Evolutionary conservation across 2,888 invertebrate genomes (phyloP).

Genomic region (Tachina fera): DNA sequence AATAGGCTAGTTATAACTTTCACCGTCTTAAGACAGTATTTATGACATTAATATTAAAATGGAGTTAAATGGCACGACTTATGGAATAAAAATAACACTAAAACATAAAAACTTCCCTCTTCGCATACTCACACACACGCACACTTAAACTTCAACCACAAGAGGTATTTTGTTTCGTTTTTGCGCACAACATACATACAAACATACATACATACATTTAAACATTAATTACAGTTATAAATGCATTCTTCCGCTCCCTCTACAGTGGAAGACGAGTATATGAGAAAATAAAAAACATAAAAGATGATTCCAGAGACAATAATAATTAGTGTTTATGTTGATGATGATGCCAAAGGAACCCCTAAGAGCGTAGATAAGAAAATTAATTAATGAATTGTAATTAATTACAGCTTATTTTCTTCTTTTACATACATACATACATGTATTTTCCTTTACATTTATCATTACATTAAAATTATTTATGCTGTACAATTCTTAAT

Average conservation of each 20-base stretch:
- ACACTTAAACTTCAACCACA: too few relatives aligned
- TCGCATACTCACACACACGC: neutral
- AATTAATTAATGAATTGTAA: slow-evolving; percentile 81
- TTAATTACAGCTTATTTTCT: slow-evolving; percentile 75
- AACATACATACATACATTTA: neutral
- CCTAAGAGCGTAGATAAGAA: slow-evolving; percentile 63
- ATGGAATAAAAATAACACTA: too few relatives aligned
- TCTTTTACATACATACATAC: neutral
- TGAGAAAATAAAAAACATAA: neutral
- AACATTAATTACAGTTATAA: slow-evolving; percentile 26
- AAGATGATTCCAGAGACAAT: slow-evolving; percentile 43
- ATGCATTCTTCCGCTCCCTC: neutral
- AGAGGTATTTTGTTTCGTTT: slow-evolving; percentile 21
- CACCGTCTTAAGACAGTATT: too few relatives aligned
- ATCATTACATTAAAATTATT: slow-evolving; percentile 6
- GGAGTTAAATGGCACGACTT: too few relatives aligned
- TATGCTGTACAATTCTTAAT: neutral
- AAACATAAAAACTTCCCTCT: too few relatives aligned
- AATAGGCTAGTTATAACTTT: too few relatives aligned
- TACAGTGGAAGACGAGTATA: neutral
- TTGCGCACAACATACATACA: too few relatives aligned
- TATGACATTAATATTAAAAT: too few relatives aligned
- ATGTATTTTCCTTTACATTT: neutral
- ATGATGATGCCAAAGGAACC: slow-evolving; percentile 10
- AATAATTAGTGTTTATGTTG: slow-evolving; percentile 25